These are phyloP conservation scores for roundworm (Caenorhabditis elegans) DNA, from an alignment of 1,140 invertebrate genomes.

Conservation along the genomic window WBcel235 BX284605.5:11917501-11918000, in stretches of 20 bases:
- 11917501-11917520: too few relatives aligned
- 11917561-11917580: neutral
- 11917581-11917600: neutral
- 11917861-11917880: too few relatives aligned
- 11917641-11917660: neutral
- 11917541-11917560: too few relatives aligned
- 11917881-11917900: too few relatives aligned
- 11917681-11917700: neutral
- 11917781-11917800: too few relatives aligned
- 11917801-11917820: neutral
- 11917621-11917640: slow-evolving; percentile 1
- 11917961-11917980: too few relatives aligned
- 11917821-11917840: neutral
- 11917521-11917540: too few relatives aligned
- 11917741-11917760: neutral
- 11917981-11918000: too few relatives aligned
- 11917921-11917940: too few relatives aligned
- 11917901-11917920: too few relatives aligned
- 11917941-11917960: too few relatives aligned
- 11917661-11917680: neutral
- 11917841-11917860: slow-evolving; percentile 16
- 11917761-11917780: too few relatives aligned
- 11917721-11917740: neutral
- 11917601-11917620: neutral
- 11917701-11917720: neutral